Conservation (phyloP, 2,113 vertebrate genomes). For the Struthidea cinerea region DNA sequence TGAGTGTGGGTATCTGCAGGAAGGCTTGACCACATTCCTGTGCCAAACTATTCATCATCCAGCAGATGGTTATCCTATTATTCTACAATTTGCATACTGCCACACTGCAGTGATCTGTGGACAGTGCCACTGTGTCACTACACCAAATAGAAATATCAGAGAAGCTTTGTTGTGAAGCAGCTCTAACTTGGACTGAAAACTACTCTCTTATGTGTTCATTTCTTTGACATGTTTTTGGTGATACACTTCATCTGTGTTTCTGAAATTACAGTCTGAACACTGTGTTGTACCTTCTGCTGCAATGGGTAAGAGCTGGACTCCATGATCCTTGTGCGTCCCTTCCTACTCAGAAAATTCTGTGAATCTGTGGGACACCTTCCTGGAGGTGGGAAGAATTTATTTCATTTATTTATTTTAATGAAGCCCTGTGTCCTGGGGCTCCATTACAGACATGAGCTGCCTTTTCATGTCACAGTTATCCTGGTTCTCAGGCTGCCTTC, state of each 20-base stretch:
- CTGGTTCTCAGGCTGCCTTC: background rate
- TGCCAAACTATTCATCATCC: slow-evolving; percentile 12
- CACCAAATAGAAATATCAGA: background rate
- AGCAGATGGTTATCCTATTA: slow-evolving; percentile 10
- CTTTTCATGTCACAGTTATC: background rate
- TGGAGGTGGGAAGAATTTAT: background rate
- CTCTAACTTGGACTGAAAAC: background rate
- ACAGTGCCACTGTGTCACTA: background rate
- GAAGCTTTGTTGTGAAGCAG: background rate
- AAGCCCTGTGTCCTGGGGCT: background rate
- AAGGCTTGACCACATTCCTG: background rate
- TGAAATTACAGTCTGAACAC: background rate
- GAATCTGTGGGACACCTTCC: background rate
- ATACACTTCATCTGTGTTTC: background rate
- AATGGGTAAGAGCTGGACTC: background rate
- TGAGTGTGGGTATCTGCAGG: background rate
- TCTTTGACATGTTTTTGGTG: background rate
- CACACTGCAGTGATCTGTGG: background rate
- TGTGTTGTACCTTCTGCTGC: background rate
- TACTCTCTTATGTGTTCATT: background rate
- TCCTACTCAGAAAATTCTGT: background rate
- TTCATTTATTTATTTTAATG: background rate
- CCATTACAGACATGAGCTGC: background rate
- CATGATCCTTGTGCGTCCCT: background rate
- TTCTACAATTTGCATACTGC: slow-evolving; percentile 13